A percentile compares a stretch with the other conserved stretches of the same genome.
These are phyloP conservation scores for Argyrosomus japonicus DNA, from an alignment of 2,113 vertebrate genomes.

Conservation along the genomic window DNA sequence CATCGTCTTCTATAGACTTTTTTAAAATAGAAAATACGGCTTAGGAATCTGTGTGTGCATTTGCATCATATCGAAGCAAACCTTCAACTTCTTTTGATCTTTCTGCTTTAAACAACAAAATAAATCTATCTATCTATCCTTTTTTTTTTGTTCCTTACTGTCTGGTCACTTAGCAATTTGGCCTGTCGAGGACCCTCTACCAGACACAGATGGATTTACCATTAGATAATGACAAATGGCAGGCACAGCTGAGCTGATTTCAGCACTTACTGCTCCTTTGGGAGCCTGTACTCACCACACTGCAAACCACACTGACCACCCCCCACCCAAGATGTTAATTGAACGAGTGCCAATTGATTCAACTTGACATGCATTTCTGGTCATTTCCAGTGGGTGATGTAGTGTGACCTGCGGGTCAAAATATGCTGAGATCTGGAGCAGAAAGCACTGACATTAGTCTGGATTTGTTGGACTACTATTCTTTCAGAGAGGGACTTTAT, in stretches of 20 bases:
- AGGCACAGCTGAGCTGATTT: slow-evolving; percentile 77
- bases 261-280: slow-evolving; percentile 77
- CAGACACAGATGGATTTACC: slow-evolving; percentile 80
- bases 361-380: slow-evolving; percentile 74
- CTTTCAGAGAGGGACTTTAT: slow-evolving; percentile 43
- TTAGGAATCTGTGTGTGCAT: background rate
- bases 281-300: slow-evolving; percentile 65
- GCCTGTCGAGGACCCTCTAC: slow-evolving; percentile 44
- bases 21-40: slow-evolving; percentile 24
- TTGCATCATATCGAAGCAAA: slow-evolving; percentile 38
- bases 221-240: slow-evolving; percentile 83
- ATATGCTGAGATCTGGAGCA: slow-evolving; percentile 52
- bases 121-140: slow-evolving; percentile 15
- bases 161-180: slow-evolving; percentile 61
- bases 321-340: slow-evolving; percentile 70
- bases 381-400: slow-evolving; percentile 76
- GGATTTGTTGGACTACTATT: slow-evolving; percentile 72
- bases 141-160: slow-evolving; percentile 44
- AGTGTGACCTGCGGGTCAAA: slow-evolving; percentile 75
- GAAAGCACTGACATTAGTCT: slow-evolving; percentile 52
- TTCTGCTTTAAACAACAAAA: slow-evolving; percentile 7
- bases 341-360: slow-evolving; percentile 78
- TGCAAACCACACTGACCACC: slow-evolving; percentile 52
- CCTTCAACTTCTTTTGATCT: slow-evolving; percentile 37
- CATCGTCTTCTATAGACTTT: slow-evolving; percentile 37